Conservation (phyloP, 2,888 invertebrate species). For the Dione juno region DNA sequence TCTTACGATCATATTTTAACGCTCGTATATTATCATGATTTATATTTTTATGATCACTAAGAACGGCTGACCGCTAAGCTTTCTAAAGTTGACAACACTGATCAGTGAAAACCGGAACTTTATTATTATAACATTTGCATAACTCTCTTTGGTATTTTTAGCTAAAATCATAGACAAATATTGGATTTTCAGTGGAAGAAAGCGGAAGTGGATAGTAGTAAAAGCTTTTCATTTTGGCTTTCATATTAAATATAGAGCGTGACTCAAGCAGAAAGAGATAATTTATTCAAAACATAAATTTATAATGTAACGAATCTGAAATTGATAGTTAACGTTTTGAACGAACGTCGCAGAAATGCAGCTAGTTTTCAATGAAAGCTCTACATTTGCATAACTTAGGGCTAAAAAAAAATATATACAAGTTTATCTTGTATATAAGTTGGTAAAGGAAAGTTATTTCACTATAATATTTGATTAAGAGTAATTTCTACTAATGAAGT, state of each 20-base stretch:
- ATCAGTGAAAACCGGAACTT: constrained; percentile 47
- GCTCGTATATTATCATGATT: not conserved
- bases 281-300: too few species aligned
- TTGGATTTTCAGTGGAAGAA: not conserved
- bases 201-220: not conserved
- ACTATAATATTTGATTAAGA: constrained; percentile 5
- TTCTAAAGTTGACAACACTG: constrained; percentile 47
- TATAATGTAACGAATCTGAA: too few species aligned
- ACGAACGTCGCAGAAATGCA: too few species aligned
- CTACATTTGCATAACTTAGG: not conserved
- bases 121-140: constrained; percentile 38
- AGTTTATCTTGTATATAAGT: not conserved
- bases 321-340: too few species aligned
- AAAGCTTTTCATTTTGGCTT: not conserved
- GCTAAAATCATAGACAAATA: constrained; percentile 24
- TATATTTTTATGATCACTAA: constrained; percentile 18
- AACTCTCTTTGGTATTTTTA: constrained; percentile 28
- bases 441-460: not conserved
- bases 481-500: not conserved
- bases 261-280: too few species aligned
- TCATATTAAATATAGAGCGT: too few species aligned
- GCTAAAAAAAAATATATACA: constrained; percentile 6
- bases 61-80: constrained; percentile 33
- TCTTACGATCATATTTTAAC: not conserved
- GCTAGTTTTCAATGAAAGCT: too few species aligned